These are phyloP conservation scores for Gymnobelideus leadbeateri DNA, from an alignment of 2,113 vertebrate species.

Conservation along the genomic window DNA sequence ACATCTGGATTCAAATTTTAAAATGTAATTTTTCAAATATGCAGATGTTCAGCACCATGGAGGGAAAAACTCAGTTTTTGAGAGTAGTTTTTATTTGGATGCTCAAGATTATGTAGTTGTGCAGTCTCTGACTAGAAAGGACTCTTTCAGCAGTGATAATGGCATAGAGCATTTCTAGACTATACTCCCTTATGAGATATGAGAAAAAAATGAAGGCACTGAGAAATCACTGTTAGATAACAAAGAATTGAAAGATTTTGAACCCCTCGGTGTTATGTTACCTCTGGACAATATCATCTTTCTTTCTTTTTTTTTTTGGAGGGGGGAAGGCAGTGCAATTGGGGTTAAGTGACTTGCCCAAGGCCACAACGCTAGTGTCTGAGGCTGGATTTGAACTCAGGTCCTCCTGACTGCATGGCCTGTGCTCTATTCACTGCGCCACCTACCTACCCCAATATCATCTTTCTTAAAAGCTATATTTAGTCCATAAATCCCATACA, in stretches of 20 bases:
- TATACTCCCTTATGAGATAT: conserved; percentile 11
- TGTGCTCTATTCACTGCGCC: too few species aligned
- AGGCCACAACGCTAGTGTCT: too few species aligned
- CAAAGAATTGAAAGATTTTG: not conserved
- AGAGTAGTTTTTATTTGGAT: conserved; percentile 31
- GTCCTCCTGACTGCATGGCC: too few species aligned
- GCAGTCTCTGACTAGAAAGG: not conserved
- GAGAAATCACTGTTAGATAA: not conserved
- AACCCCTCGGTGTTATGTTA: conserved; percentile 24
- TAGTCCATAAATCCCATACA: not conserved
- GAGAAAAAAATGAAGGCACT: conserved; percentile 45
- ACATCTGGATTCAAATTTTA: conserved; percentile 52
- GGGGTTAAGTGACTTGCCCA: too few species aligned
- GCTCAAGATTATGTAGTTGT: not conserved
- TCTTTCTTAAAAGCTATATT: not conserved
- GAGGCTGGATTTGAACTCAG: too few species aligned
- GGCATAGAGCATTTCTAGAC: conserved; percentile 4
- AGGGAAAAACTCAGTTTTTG: not conserved
- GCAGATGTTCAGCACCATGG: not conserved
- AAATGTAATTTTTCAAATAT: conserved; percentile 25
- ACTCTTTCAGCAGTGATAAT: conserved; percentile 10
- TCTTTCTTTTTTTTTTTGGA: not conserved
- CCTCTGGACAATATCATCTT: not conserved
- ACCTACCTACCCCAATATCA: not conserved
- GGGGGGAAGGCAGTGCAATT: too few species aligned